These are phyloP conservation scores for Aythya baeri DNA, from an alignment of 2,113 vertebrate species.

Conservation along the genomic window DNA sequence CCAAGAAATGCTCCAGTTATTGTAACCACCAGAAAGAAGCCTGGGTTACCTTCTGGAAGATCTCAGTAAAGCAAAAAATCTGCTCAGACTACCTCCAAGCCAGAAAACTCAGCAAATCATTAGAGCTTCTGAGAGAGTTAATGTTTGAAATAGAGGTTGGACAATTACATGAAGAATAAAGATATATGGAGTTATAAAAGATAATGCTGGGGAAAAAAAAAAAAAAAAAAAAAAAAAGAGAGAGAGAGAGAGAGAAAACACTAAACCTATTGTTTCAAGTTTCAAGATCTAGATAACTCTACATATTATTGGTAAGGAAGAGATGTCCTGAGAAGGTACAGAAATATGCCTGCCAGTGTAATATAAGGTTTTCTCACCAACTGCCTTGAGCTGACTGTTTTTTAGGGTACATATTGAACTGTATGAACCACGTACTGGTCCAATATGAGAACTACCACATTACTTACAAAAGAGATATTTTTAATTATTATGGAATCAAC, in stretches of 20 bases:
- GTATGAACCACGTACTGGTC: background rate
- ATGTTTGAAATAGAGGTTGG: background rate
- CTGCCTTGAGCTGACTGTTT: background rate
- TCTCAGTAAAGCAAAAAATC: background rate
- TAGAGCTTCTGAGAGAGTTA: background rate
- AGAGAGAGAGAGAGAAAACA: too few species aligned
- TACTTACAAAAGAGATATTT: background rate
- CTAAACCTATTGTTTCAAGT: background rate
- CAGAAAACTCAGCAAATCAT: background rate
- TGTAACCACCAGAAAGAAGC: background rate
- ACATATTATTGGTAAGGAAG: background rate
- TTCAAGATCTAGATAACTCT: background rate
- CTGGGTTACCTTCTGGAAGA: background rate
- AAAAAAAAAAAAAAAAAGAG: background rate
- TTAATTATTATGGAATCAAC: background rate
- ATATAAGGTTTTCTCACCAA: background rate
- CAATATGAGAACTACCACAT: background rate
- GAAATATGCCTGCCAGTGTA: background rate
- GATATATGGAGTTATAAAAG: background rate
- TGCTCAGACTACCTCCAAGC: background rate
- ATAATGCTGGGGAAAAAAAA: background rate
- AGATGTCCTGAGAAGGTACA: background rate
- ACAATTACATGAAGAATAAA: background rate
- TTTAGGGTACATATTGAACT: background rate
- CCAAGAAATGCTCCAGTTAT: background rate